phyloP scores from a whole-genome alignment of 2,797 vertebrate species.

The Masticophis lateralis region DNA sequence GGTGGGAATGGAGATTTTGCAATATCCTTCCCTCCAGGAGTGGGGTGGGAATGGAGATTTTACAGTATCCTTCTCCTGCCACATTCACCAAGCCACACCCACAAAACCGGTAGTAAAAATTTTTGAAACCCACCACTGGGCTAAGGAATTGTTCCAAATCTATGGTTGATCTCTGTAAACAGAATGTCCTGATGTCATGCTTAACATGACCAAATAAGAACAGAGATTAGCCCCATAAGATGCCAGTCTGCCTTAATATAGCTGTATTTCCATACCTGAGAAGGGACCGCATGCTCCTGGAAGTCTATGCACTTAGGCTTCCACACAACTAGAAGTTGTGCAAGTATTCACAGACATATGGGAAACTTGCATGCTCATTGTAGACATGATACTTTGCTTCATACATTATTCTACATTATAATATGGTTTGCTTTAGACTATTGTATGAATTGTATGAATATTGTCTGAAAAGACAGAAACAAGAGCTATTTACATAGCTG shows the following conservation, averaged over 20 bases:
- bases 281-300: neutral
- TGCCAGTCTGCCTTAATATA: neutral
- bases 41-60: too few relatives aligned
- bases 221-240: neutral
- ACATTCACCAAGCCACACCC: too few relatives aligned
- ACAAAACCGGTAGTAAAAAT: too few relatives aligned
- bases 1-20: too few relatives aligned
- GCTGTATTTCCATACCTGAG: neutral
- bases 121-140: too few relatives aligned
- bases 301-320: neutral
- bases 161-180: neutral
- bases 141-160: neutral
- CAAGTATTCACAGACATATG: neutral
- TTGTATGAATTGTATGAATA: neutral
- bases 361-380: neutral
- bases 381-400: neutral
- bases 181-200: neutral
- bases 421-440: neutral
- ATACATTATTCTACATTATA: neutral
- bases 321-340: neutral
- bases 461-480: neutral
- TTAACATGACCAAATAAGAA: neutral
- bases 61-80: too few relatives aligned
- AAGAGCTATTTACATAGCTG: neutral
- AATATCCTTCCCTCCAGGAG: too few relatives aligned